phyloP scores from a whole-genome alignment of 2,797 vertebrate genomes.

The Carcharodon carcharias region DNA sequence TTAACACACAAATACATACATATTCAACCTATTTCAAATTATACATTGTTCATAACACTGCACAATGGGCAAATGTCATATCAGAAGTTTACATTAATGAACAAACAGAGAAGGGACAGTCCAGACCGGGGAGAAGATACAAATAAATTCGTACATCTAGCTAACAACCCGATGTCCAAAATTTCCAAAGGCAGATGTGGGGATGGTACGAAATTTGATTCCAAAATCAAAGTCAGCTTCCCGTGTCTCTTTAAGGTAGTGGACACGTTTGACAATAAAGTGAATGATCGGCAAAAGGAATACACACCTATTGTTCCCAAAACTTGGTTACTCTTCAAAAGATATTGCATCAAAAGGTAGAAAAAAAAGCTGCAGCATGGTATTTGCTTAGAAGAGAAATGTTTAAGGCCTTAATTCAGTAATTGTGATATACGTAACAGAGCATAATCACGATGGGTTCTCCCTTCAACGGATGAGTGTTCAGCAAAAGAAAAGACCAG shows the following conservation, averaged over 20 bases:
- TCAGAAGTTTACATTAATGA: not conserved
- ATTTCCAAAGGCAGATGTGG: not conserved
- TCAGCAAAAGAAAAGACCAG: too few relatives aligned
- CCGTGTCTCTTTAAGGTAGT: not conserved
- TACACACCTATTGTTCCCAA: not conserved
- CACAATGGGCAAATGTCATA: too few relatives aligned
- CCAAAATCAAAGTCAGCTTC: not conserved
- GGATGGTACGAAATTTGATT: not conserved
- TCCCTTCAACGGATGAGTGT: too few relatives aligned
- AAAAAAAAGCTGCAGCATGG: not conserved
- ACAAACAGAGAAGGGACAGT: not conserved
- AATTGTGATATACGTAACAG: not conserved
- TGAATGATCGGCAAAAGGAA: not conserved
- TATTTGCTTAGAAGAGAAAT: not conserved
- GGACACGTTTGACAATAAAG: not conserved
- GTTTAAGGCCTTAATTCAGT: not conserved
- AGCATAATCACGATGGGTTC: too few relatives aligned
- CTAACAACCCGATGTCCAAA: not conserved
- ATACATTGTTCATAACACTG: too few relatives aligned
- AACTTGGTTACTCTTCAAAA: not conserved
- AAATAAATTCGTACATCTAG: not conserved
- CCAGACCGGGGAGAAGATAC: not conserved
- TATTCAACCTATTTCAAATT: too few relatives aligned
- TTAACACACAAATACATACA: too few relatives aligned
- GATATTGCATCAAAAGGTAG: not conserved